A percentile compares a stretch with the other conserved stretches of the same genome.
These are phyloP conservation scores for Heliconius nattereri DNA, from an alignment of 1,140 invertebrate species.

Conservation along the genomic window DNA sequence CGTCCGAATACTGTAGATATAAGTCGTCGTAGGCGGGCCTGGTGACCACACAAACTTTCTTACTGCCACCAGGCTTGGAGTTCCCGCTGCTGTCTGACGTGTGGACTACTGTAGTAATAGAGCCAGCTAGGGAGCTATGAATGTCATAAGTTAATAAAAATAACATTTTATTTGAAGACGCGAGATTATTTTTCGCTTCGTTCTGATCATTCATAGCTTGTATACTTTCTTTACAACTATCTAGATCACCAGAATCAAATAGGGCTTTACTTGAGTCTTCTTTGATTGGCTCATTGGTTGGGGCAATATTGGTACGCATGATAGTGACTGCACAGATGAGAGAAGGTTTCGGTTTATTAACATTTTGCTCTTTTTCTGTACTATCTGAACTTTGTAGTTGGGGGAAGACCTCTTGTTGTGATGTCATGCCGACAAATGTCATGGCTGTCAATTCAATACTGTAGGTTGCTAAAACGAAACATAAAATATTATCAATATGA, in stretches of 20 bases:
- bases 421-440: slow-evolving; percentile 71
- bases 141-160: slow-evolving; percentile 78
- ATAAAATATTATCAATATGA: slow-evolving; percentile 1
- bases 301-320: slow-evolving; percentile 54
- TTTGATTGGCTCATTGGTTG: slow-evolving; percentile 62
- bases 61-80: slow-evolving; percentile 76
- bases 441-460: slow-evolving; percentile 69
- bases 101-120: slow-evolving; percentile 71
- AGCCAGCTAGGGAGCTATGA: slow-evolving; percentile 71
- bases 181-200: slow-evolving; percentile 72
- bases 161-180: slow-evolving; percentile 68
- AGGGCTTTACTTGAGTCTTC: slow-evolving; percentile 71
- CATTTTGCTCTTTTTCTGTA: slow-evolving; percentile 61
- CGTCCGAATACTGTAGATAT: slow-evolving; percentile 78
- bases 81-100: slow-evolving; percentile 72
- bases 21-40: slow-evolving; percentile 76
- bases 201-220: slow-evolving; percentile 80
- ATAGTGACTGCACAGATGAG: slow-evolving; percentile 69
- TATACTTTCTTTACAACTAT: slow-evolving; percentile 68
- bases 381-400: slow-evolving; percentile 61
- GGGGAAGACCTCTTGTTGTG: slow-evolving; percentile 60
- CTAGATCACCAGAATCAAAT: slow-evolving; percentile 61
- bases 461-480: slow-evolving; percentile 62
- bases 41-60: slow-evolving; percentile 70
- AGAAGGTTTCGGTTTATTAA: slow-evolving; percentile 63